phyloP scores from a whole-genome alignment of 2,797 vertebrate species.

The Typhlichthys subterraneus region DNA sequence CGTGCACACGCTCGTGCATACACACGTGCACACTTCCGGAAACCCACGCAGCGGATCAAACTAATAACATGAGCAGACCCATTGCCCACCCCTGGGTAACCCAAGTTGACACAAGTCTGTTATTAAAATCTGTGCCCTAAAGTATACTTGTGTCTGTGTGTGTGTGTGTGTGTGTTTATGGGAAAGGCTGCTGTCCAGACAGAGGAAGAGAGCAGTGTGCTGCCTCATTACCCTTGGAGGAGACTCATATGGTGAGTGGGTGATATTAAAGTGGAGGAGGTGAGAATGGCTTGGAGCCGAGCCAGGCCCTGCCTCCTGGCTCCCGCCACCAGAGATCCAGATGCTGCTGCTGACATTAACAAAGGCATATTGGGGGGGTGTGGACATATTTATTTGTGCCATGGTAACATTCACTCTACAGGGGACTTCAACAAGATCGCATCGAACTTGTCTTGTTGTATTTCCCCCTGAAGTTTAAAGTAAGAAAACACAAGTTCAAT shows the following conservation, averaged over 20 bases:
- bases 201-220: conserved; percentile 61
- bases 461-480: neutral
- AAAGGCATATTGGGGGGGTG: neutral
- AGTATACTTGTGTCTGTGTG: conserved; percentile 6
- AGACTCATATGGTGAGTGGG: conserved; percentile 70
- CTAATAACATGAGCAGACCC: conserved; percentile 40
- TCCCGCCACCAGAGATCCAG: conserved; percentile 2
- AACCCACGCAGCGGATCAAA: conserved; percentile 32
- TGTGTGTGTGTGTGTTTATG: conserved; percentile 22
- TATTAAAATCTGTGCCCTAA: conserved; percentile 57
- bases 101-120: conserved; percentile 51
- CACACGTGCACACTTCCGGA: conserved; percentile 7
- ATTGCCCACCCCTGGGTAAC: conserved; percentile 42
- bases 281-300: conserved; percentile 46
- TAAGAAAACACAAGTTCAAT: neutral
- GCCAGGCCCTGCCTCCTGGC: conserved; percentile 23
- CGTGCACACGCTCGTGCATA: neutral
- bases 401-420: neutral
- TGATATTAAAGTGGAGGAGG: conserved; percentile 63
- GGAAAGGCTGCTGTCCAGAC: conserved; percentile 70
- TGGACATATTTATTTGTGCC: neutral
- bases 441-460: neutral
- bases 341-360: conserved; percentile 4
- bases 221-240: conserved; percentile 56
- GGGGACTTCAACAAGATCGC: neutral